phyloP scores from a whole-genome alignment of 2,113 vertebrate species.

The Megaleporinus macrocephalus region DNA sequence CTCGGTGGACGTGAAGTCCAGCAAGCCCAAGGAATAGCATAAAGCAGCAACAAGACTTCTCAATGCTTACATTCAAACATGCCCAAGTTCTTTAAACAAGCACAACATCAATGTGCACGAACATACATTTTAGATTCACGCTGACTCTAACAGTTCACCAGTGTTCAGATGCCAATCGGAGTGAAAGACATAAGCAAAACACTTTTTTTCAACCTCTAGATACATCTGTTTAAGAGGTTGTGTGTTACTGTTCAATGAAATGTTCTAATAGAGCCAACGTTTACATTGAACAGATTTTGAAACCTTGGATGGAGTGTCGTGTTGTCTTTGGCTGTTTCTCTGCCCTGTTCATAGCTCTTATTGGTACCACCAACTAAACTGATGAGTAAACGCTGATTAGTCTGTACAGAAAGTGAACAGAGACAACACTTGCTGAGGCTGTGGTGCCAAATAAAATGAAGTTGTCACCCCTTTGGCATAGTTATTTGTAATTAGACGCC shows the following conservation, averaged over 20 bases:
- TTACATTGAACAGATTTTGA: background rate
- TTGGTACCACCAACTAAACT: background rate
- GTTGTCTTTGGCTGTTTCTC: background rate
- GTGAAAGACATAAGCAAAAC: background rate
- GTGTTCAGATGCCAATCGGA: too few species aligned
- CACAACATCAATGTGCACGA: background rate
- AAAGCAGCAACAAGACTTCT: background rate
- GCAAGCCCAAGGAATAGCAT: background rate
- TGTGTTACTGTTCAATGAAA: background rate
- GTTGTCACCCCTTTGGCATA: too few species aligned
- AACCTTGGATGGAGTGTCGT: too few species aligned
- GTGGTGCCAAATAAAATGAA: conserved; percentile 1
- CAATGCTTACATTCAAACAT: background rate
- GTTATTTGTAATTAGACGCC: too few species aligned
- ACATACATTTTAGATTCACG: background rate
- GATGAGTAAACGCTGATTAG: background rate
- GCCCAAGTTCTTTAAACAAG: background rate
- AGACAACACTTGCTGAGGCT: background rate
- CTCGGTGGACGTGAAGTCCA: background rate
- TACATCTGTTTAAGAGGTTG: background rate
- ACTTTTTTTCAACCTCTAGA: background rate
- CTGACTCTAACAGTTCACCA: background rate
- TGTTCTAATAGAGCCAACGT: background rate
- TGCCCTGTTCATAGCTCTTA: background rate
- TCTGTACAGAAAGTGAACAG: conserved; percentile 20